Conservation (phyloP, 2,888 invertebrate species). For the Catonia carolina region DNA sequence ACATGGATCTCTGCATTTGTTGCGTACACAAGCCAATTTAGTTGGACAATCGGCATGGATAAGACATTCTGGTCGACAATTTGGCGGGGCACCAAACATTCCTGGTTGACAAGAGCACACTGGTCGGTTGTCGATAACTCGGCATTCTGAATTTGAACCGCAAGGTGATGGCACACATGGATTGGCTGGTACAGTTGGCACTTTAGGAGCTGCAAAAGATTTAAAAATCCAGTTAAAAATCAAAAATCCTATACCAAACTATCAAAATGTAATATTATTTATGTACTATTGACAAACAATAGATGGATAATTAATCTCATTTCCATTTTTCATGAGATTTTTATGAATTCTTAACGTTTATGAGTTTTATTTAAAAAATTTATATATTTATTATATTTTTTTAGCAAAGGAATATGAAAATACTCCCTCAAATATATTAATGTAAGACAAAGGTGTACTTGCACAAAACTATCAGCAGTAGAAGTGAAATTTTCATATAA, state of each 20-base stretch:
- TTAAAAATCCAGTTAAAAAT: neutral
- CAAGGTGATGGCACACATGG: conserved; percentile 70
- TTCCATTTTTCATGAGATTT: too few species aligned
- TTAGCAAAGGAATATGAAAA: too few species aligned
- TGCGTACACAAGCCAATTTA: conserved; percentile 60
- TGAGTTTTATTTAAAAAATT: too few species aligned
- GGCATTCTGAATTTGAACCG: conserved; percentile 52
- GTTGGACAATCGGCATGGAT: conserved; percentile 73
- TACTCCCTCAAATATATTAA: too few species aligned
- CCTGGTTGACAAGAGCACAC: conserved; percentile 67
- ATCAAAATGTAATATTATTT: too few species aligned
- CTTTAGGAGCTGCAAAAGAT: conserved; percentile 37
- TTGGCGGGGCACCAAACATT: conserved; percentile 71
- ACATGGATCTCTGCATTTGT: conserved; percentile 70
- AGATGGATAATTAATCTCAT: too few species aligned
- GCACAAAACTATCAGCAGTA: too few species aligned
- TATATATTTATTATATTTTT: too few species aligned
- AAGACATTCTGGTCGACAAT: conserved; percentile 69
- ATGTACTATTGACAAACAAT: too few species aligned
- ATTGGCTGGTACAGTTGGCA: conserved; percentile 44
- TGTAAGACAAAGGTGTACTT: too few species aligned
- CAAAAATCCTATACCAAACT: neutral
- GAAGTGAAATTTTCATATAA: too few species aligned
- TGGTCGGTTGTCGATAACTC: conserved; percentile 54
- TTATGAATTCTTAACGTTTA: too few species aligned